Base-by-base conservation (phyloP, 2,888 invertebrate genomes). In the Orthosia gothica region DNA sequence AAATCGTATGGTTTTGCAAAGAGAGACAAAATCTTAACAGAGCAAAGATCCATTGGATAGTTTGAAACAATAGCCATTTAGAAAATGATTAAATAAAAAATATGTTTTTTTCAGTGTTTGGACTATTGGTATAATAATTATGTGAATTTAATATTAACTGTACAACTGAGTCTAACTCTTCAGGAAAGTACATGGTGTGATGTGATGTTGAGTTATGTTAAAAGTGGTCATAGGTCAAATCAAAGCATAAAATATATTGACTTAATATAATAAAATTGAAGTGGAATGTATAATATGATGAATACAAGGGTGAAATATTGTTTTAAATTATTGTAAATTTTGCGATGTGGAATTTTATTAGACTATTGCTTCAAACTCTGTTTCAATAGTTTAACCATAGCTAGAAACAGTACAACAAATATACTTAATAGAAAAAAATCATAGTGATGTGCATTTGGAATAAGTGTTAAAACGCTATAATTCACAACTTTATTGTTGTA, bases 1-100 rank as follows among this genome's bases (percentile, higher is more conserved):
- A 13, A 20, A 57, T 82, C 79, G 83, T 79, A 82, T 75, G 83
- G 81, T 79, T 79, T 82, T 82, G 83, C 79, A 79, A 79, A 82
- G 68, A 55, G 58, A 75, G 75, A 75, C 26, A 1, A 54, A 15
- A 63, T 40, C 52, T 82, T 66, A 74, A 58, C 16, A 54, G 52
- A 62, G 61, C 16, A 45, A 57, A 61, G n/a, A 68, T 78, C 47
- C 49, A 55, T n/a, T 23, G 52, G 32, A 57, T 73, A 65, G 32
- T 55, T 62, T 62, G 59, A 74, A 57, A 66, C 26, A 54, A 49
- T 12, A 5, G 79, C 26, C 55, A 15, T 49, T 26, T 40, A 40
- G 9, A 40, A 40, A 40, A 40, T 26, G 26, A 26, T 0, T 40
- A 40, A 32, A 32, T 32, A 7, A 32, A 26, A 4, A 26, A 26